Evolutionary conservation across 2,888 invertebrate species (phyloP).

Genomic region (Drosophila fulvimacula): DNA sequence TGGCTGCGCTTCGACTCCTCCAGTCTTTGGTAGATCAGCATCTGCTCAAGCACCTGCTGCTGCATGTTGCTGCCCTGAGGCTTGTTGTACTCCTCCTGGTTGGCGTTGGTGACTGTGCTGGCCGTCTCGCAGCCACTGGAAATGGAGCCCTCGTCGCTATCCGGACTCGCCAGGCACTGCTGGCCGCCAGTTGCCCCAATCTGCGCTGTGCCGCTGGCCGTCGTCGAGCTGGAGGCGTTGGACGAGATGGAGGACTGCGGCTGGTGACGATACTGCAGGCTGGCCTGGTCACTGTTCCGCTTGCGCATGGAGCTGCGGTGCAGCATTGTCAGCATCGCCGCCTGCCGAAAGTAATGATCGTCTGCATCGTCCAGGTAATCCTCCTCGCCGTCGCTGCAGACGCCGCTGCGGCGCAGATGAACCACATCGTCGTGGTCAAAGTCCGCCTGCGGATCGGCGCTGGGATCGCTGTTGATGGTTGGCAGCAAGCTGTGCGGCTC

Average conservation of each 20-base stretch:
- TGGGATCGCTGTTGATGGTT: slow-evolving; percentile 81
- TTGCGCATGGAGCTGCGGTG: slow-evolving; percentile 84
- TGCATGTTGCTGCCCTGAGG: slow-evolving; percentile 44
- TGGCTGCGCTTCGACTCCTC: slow-evolving; percentile 66
- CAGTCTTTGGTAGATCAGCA: slow-evolving; percentile 73
- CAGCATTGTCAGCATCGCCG: slow-evolving; percentile 83
- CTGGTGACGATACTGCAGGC: slow-evolving; percentile 76
- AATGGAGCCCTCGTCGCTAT: slow-evolving; percentile 91
- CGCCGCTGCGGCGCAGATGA: slow-evolving; percentile 68
- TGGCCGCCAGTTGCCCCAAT: slow-evolving; percentile 34
- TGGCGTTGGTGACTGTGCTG: slow-evolving; percentile 88
- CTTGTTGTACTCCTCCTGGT: slow-evolving; percentile 84
- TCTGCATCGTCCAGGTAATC: slow-evolving; percentile 81
- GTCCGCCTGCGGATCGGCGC: slow-evolving; percentile 79
- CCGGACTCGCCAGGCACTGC: slow-evolving; percentile 83
- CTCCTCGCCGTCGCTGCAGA: slow-evolving; percentile 82
- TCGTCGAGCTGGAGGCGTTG: slow-evolving; percentile 73
- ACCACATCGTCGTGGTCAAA: slow-evolving; percentile 50
- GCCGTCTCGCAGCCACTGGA: slow-evolving; percentile 93
- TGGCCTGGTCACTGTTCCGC: slow-evolving; percentile 79
- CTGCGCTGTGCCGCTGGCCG: slow-evolving; percentile 58
- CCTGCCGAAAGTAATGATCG: slow-evolving; percentile 83
- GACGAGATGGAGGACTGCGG: slow-evolving; percentile 81
- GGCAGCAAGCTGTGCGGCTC: slow-evolving; percentile 79
- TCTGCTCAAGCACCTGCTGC: slow-evolving; percentile 69